Base-by-base conservation (phyloP, 2,888 invertebrate species). In the Ophraella communa region DNA sequence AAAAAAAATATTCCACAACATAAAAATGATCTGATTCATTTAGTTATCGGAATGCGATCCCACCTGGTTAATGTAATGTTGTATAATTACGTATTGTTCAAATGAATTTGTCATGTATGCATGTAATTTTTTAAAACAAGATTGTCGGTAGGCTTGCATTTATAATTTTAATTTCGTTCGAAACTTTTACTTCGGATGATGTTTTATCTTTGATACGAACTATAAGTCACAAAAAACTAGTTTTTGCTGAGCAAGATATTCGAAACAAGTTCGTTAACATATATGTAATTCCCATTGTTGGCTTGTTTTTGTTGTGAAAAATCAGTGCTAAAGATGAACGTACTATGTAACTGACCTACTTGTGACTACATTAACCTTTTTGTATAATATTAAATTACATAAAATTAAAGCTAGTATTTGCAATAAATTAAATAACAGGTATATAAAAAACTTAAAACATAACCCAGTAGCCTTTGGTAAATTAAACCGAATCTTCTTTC, bases 261-360 rank as follows among this genome's bases (percentile, higher is more conserved):
- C 14, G 33, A 52, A 59, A 59, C 59, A 30, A 59, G 59, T 59
- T 52, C 42, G 49, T 51, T 24, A 51, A 42, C 59, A 51, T 39
- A 52, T 24, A 24, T 59, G 59, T 52, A 35, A 59, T 39, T 52
- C 35, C 11, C 39, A 59, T 39, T 59, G 51, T 51, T 27, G 42
- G 24, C 59, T 51, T 59, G 59, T 59, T 59, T 59, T 52, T 51
- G 58, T 39, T 23, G 51, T 47, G 21, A 59, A 58, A 33, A 33
- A 58, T 52, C 51, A 52, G 39, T 42, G 51, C 39, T 39, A 39
- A 35, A 42, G 35, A 59, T 45, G 51, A 49, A 53, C 52, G 47
- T 27, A 27, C 27, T 10, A 27, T 14, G 27, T 51, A 27, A 24
- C 14, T 27, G 49, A 51, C 49, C 49, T 51, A 51, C 49, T 51